Evolutionary conservation across 1,140 invertebrate species (phyloP).

Genomic region (Helicoverpa zea): DNA sequence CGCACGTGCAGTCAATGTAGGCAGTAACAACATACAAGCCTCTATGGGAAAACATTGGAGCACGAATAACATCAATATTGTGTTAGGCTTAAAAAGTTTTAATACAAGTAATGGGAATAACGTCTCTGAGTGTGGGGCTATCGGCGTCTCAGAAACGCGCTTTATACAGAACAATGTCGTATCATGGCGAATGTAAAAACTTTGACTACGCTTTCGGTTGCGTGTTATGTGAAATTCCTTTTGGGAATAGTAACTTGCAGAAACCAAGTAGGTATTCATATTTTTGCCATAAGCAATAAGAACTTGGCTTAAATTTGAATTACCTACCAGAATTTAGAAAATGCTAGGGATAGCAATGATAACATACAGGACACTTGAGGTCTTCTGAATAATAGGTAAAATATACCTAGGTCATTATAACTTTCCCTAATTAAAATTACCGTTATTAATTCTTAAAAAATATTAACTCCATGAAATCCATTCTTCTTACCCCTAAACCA

Average conservation of each 20-base stretch:
- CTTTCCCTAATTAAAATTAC: too few species aligned
- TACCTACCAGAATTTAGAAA: too few species aligned
- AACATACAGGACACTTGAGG: too few species aligned
- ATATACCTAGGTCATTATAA: too few species aligned
- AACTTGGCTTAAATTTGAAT: too few species aligned
- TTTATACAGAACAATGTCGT: neutral
- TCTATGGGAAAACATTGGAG: slow-evolving; percentile 36
- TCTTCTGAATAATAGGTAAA: too few species aligned
- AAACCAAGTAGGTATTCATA: too few species aligned
- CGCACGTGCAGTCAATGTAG: slow-evolving; percentile 13
- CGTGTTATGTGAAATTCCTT: neutral
- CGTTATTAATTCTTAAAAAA: too few species aligned
- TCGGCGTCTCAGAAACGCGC: neutral
- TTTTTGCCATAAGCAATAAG: too few species aligned
- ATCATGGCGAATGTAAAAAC: slow-evolving; percentile 12
- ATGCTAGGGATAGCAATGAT: too few species aligned
- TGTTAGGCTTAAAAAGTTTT: slow-evolving; percentile 53
- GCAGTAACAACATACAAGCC: slow-evolving; percentile 40
- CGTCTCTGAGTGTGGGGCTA: slow-evolving; percentile 22
- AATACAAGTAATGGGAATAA: slow-evolving; percentile 46
- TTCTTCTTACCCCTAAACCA: neutral
- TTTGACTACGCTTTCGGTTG: slow-evolving; percentile 10
- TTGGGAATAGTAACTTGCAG: too few species aligned
- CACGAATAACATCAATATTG: slow-evolving; percentile 43
- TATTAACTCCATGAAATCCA: too few species aligned